Conservation (phyloP, 2,888 invertebrate genomes). For the Protophormia terraenovae region DNA sequence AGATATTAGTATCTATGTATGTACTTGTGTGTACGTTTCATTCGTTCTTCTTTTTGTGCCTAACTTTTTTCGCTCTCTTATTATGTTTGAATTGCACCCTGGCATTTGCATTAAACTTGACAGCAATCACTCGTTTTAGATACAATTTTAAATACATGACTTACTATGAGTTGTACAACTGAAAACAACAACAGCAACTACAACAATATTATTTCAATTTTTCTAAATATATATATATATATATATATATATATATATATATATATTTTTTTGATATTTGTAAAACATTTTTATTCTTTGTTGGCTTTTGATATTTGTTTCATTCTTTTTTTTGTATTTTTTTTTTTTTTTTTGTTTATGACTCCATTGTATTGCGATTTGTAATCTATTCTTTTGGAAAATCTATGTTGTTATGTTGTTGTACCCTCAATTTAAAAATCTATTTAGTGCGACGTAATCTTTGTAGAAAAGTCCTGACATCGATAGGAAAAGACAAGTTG, state of each 20-base stretch:
- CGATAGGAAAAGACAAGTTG: background rate
- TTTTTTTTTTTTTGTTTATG: background rate
- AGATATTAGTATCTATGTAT: background rate
- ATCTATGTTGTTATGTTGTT: background rate
- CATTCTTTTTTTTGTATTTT: background rate
- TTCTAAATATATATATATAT: background rate
- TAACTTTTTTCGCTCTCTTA: background rate
- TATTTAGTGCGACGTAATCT: background rate
- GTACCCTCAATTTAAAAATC: background rate
- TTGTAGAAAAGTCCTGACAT: background rate
- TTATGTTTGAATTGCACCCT: slow-evolving; percentile 63
- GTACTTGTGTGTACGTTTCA: background rate
- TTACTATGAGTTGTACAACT: background rate
- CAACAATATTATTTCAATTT: background rate
- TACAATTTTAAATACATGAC: slow-evolving; percentile 53
- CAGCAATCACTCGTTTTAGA: slow-evolving; percentile 64
- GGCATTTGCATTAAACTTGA: slow-evolving; percentile 69
- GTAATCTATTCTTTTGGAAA: background rate
- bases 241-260: background rate
- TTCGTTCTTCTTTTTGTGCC: slow-evolving; percentile 16
- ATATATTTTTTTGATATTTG: background rate
- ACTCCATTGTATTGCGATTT: background rate
- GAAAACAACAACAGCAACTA: background rate
- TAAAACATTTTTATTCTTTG: slow-evolving; percentile 12
- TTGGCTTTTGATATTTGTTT: background rate